A percentile compares a stretch with the other conserved stretches of the same genome.
Conservation (phyloP, 2,797 vertebrate genomes). For the Sebastes ruberrimus region DNA sequence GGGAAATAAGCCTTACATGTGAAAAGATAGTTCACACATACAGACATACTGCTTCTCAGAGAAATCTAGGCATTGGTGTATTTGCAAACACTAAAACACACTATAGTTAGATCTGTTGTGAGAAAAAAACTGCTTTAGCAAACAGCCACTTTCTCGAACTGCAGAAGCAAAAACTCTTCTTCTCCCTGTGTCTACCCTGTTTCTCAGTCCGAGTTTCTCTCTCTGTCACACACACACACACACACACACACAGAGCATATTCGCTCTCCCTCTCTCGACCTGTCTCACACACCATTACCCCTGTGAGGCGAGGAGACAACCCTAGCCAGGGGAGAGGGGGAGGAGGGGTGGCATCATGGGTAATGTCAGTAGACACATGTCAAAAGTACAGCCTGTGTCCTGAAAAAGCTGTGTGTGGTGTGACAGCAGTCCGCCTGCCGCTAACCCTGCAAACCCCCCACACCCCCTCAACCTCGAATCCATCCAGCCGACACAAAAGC, state of each 20-base stretch:
- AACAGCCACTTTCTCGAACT: slow-evolving; percentile 23
- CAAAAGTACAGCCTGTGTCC: slow-evolving; percentile 77
- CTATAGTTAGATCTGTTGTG: not conserved
- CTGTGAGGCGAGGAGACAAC: slow-evolving; percentile 76
- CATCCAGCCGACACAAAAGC: slow-evolving; percentile 67
- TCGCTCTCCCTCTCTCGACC: slow-evolving; percentile 62
- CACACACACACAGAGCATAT: slow-evolving; percentile 52
- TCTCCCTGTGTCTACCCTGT: slow-evolving; percentile 2
- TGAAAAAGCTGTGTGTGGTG: slow-evolving; percentile 76
- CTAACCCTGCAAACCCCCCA: slow-evolving; percentile 18
- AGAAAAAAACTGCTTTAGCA: not conserved
- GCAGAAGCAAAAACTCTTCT: slow-evolving; percentile 34
- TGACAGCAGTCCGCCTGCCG: slow-evolving; percentile 71
- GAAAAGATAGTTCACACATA: not conserved
- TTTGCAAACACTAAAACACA: not conserved
- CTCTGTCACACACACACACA: slow-evolving; percentile 42
- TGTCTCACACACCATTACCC: slow-evolving; percentile 80
- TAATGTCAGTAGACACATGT: slow-evolving; percentile 82
- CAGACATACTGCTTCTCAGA: not conserved
- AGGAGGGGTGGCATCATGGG: slow-evolving; percentile 63
- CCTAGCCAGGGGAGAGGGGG: slow-evolving; percentile 49
- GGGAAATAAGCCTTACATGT: not conserved
- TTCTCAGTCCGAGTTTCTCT: slow-evolving; percentile 36
- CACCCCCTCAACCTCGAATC: not conserved
- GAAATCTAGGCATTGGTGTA: not conserved